Base-by-base conservation (phyloP, 2,113 vertebrate genomes). In the Anser brachyrhynchus region DNA sequence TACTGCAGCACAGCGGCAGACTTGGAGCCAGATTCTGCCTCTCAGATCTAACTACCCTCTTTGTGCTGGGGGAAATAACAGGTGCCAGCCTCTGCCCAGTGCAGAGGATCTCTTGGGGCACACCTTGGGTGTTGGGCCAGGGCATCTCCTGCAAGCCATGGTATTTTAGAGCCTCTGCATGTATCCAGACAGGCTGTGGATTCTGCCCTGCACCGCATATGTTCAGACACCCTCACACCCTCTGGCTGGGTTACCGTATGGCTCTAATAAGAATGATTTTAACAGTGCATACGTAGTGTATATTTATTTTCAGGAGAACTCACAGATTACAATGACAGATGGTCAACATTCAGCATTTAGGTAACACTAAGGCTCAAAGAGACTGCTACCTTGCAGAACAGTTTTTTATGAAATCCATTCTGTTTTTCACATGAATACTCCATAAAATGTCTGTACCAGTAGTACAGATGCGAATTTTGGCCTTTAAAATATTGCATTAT, bases 321-420 rank as follows among this genome's bases (percentile, higher is more conserved):
- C 87, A 39, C 76, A 87, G 73, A 84, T 92, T 82, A 84, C 72
- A 54, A 57, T 91, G 91, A 92, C 94, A 97, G 95, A 96, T 96
- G 96, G 96, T 94, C 89, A 95, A 86, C 93, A 87, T 85, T 93
- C 82, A 89, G 55, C 57, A 87, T 96, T 95, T 96, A 97, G 71
- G 79, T 95, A 96, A 71, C 81, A 70, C 80, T 79, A 79, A 81
- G 39, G 62, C 83, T 93, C 67, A 93, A 55, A 95, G 87, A 85
- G 57, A 70, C 86, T 90, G n/a, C 84, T 96, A 65, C 89, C 85
- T 92, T 93, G 74, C 77, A 78, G 72, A 90, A 75, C 51, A 84
- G 39, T 44, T 61, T 76, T 97, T 93, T 87, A 85, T 17, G 2
- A 93, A 93, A 93, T 84, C 91, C 28, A 44, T 95, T 93, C 70